These are phyloP conservation scores for Arizona elegans DNA, from an alignment of 2,113 vertebrate species.

Conservation along the genomic window DNA sequence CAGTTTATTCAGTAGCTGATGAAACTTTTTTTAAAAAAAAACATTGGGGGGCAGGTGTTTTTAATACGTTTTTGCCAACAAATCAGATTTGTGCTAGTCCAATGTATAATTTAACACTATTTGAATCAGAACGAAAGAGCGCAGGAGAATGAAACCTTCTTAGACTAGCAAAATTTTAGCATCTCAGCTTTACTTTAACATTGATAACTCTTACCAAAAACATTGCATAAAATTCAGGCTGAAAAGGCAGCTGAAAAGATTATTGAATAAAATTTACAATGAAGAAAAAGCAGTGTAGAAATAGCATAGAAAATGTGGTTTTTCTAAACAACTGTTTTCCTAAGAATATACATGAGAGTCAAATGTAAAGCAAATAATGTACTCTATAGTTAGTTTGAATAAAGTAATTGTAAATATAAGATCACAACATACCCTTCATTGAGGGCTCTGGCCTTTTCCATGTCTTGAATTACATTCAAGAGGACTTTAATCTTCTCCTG, in stretches of 20 bases:
- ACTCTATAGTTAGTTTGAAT: conserved; percentile 4
- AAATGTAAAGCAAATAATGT: conserved; percentile 32
- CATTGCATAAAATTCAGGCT: conserved; percentile 2
- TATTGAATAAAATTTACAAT: background rate
- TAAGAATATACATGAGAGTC: conserved; percentile 1
- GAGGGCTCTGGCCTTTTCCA: conserved; percentile 94
- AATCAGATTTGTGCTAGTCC: background rate
- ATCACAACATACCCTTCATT: conserved; percentile 86
- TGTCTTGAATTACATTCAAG: conserved; percentile 96
- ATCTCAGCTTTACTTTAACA: background rate
- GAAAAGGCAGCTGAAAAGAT: background rate
- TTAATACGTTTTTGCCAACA: background rate
- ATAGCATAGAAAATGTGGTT: accelerated
- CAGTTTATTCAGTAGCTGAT: background rate
- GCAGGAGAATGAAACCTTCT: background rate
- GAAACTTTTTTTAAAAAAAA: background rate
- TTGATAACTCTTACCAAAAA: background rate
- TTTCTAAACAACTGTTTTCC: background rate
- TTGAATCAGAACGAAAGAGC: background rate
- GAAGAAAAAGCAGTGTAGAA: background rate
- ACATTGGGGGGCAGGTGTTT: background rate
- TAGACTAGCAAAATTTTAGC: background rate
- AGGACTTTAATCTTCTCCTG: conserved; percentile 99
- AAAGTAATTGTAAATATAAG: conserved; percentile 30
- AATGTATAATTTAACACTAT: background rate